Percentiles rank a stretch among this genome's conserved stretches.
phyloP scores from a whole-genome alignment of 2,113 vertebrate species.

The Menidia beryllina region DNA sequence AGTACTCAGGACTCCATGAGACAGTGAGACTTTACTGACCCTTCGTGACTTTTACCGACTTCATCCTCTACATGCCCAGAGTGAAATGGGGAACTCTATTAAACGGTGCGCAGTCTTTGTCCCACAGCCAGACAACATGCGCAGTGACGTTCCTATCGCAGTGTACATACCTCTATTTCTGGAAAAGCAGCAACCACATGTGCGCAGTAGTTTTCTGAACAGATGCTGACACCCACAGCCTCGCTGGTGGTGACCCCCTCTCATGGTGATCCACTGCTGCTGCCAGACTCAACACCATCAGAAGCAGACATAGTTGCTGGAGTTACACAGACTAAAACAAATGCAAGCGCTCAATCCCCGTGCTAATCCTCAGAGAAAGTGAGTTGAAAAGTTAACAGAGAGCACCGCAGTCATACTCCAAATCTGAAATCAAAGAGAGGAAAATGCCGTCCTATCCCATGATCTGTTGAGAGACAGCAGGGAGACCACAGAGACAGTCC shows the following conservation, averaged over 20 bases:
- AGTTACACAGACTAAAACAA: constrained; percentile 22
- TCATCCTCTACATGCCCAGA: neutral
- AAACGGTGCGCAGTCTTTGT: neutral
- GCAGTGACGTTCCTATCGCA: neutral
- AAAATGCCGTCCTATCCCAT: constrained; percentile 31
- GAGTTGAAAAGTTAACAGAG: constrained; percentile 17
- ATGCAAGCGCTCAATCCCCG: constrained; percentile 30
- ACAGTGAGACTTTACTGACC: neutral
- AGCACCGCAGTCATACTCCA: constrained; percentile 38
- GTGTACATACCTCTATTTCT: constrained; percentile 83
- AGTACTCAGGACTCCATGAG: neutral
- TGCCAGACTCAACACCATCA: constrained; percentile 66
- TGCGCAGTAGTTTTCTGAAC: constrained; percentile 89
- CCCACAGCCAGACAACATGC: neutral
- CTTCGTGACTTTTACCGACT: neutral
- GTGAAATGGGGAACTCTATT: neutral
- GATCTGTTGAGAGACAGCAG: constrained; percentile 19
- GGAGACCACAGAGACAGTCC: constrained; percentile 23
- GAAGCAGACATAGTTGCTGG: constrained; percentile 72
- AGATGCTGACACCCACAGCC: constrained; percentile 88
- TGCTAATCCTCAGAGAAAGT: constrained; percentile 24
- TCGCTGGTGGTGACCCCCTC: constrained; percentile 82
- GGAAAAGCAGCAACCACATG: constrained; percentile 89
- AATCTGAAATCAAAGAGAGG: constrained; percentile 6
- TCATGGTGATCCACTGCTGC: constrained; percentile 83